Evolutionary conservation across 2,888 invertebrate species (phyloP), one percentile per base, ranked within the genome.

Genomic region (Linnaemya tessellans): DNA sequence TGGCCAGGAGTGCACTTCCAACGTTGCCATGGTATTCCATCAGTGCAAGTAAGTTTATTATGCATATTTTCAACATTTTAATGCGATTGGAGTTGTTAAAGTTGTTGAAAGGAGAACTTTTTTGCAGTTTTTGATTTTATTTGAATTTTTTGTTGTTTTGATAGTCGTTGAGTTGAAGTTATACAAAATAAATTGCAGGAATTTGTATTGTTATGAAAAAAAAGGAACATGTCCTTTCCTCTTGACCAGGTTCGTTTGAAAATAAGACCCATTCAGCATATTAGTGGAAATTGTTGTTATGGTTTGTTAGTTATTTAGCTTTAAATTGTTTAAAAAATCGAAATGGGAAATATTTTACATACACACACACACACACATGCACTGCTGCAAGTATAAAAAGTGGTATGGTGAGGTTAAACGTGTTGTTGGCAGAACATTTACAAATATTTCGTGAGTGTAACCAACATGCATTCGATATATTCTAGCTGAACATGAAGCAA

Each of bases 371-470:
- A 25, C 5, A 49, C 25, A 30, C 9, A 54, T n/a, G 22, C 35
- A 71, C 9, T 15, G 8, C 38, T 25, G 11, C 30, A 56, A 5
- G 15, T 13, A 49, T 30, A 60, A 62, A 77, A 62, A 77, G 41
- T 75, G 38, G 54, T 22, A 77, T 68, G 77, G 58, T 68, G 68
- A 78, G 80, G 84, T 80, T 80, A 84, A 84, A 86, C 80, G 86
- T 86, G 84, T 84, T 81, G 56, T 78, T 75, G 64, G 15, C 58
- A 71, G 68, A 87, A 82, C 62, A 78, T 87, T 87, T 77, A 87
- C 87, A 86, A 86, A 84, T 79, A 87, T 86, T 86, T 87, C 87
- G 87, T 87, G 87, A 87, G 84, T 80, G 58, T 60, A 81, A 78
- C 73, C 49, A 64, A 64, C 80, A 71, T 78, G 64, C 74, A 79